Evolutionary conservation across 2,113 vertebrate genomes (phyloP), one percentile per base, ranked within the genome.

Genomic region (Noturus placidus): DNA sequence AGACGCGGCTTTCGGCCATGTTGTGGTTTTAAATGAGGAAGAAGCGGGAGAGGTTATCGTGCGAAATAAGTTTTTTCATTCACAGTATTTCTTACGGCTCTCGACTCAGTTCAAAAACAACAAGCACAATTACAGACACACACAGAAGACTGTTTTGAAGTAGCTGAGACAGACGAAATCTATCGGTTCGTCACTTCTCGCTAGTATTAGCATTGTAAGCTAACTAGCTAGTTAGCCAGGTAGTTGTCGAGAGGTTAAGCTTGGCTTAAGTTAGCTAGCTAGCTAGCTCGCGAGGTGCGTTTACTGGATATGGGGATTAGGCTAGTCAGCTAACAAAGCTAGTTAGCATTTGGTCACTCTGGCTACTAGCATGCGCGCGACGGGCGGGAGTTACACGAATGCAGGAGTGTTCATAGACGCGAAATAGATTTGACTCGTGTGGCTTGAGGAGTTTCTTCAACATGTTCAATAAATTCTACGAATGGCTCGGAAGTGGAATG

Each of bases 1-100:
- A 17, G 13, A 83, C 46, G 89, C 87, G 85, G 2, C 15, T 59
- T 90, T 95, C 95, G 93, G 94, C 95, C 95, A 96, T 96, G 95
- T 95, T 96, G 94, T 95, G 93, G 94, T 95, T 96, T 96, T 96
- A 94, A 96, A 96, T 96, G 91, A 96, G 95, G 95, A 96, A 96
- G 95, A 96, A 95, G 95, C 95, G 95, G 95, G 95, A 96, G 95
- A 95, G 94, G 89, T 91, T 94, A 88, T 91, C 92, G 89, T 92
- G 54, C 91, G 90, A 93, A 82, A 90, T 86, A 91, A 93, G 89
- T 95, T 95, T 94, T 67, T 38, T 22, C 61, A 83, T 92, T 91
- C 91, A 89, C 88, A 91, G 91, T 87, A 67, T 89, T 89, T 22
- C 30, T 46, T 52, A 65, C n/a, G 38, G 72, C 84, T 63, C 84